Conservation (phyloP, 2,888 invertebrate species). For the Trissoscelio sp. region DNA sequence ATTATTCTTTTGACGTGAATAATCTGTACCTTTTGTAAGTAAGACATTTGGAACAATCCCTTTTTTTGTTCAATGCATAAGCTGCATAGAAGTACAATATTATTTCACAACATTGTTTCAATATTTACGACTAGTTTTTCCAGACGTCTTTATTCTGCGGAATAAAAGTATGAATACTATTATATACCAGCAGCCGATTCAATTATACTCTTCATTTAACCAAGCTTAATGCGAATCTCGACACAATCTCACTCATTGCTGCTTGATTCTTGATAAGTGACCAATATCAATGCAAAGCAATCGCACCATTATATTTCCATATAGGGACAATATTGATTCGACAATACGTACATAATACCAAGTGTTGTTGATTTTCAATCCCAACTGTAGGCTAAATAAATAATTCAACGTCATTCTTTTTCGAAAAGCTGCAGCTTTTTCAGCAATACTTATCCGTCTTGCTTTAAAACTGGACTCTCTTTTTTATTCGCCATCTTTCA, state of each 20-base stretch:
- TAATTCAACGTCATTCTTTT: conserved; percentile 3
- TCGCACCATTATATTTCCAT: conserved; percentile 34
- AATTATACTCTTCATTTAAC: conserved; percentile 46
- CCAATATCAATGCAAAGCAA: conserved; percentile 49
- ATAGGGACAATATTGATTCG: conserved; percentile 47
- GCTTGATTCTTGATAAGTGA: conserved; percentile 42
- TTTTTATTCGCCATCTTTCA: too few relatives aligned
- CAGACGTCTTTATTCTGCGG: conserved; percentile 3
- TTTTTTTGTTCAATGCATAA: too few relatives aligned
- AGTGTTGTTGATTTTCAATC: conserved; percentile 46
- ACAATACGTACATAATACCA: conserved; percentile 2
- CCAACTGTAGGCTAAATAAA: conserved; percentile 6
- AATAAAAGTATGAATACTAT: background rate
- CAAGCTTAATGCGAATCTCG: conserved; percentile 38
- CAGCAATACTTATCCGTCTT: background rate
- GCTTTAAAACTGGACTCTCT: background rate
- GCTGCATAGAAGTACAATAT: too few relatives aligned
- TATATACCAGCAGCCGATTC: conserved; percentile 13
- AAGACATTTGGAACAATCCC: too few relatives aligned
- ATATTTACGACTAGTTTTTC: too few relatives aligned
- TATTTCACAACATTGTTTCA: too few relatives aligned
- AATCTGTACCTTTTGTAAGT: too few relatives aligned
- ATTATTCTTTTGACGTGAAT: too few relatives aligned
- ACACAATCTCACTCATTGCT: conserved; percentile 17
- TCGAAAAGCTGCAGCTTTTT: background rate